phyloP scores from a whole-genome alignment of 2,113 vertebrate species.

The Melanotaenia duboulayi region DNA sequence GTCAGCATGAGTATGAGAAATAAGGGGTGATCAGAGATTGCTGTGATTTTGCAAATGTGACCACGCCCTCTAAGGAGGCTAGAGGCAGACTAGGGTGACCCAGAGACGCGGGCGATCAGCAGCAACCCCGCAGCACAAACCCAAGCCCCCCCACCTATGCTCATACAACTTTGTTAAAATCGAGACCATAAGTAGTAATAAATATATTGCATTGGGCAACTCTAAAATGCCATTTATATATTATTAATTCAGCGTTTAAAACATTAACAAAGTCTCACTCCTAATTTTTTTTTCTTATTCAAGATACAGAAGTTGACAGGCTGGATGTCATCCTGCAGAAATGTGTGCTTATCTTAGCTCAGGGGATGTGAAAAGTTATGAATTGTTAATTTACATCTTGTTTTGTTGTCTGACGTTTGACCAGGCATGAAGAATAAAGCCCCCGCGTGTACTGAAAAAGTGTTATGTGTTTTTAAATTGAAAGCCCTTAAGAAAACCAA shows the following conservation, averaged over 20 bases:
- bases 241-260: slow-evolving; percentile 56
- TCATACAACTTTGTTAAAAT: slow-evolving; percentile 4
- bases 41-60: too few species aligned
- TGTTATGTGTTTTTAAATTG: slow-evolving; percentile 31
- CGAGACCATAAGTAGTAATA: slow-evolving; percentile 24
- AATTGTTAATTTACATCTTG: slow-evolving; percentile 48
- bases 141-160: too few species aligned
- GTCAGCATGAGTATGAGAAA: too few species aligned
- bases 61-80: too few species aligned
- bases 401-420: slow-evolving; percentile 37
- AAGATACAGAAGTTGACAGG: slow-evolving; percentile 12
- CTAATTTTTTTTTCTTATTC: slow-evolving; percentile 33
- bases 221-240: slow-evolving; percentile 17
- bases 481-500: slow-evolving; percentile 31
- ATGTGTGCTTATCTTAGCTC: slow-evolving; percentile 26
- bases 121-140: too few species aligned
- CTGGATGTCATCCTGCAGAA: background rate
- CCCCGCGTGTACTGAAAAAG: slow-evolving; percentile 6
- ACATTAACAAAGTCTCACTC: slow-evolving; percentile 5
- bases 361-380: slow-evolving; percentile 23
- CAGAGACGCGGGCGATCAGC: too few species aligned
- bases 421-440: slow-evolving; percentile 30
- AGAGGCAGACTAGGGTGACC: too few species aligned
- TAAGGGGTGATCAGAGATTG: too few species aligned
- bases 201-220: slow-evolving; percentile 6